Evolutionary conservation across 1,140 invertebrate genomes (phyloP), one percentile per base, ranked within the genome.

Genomic region (Plectrocnemia conspersa): DNA sequence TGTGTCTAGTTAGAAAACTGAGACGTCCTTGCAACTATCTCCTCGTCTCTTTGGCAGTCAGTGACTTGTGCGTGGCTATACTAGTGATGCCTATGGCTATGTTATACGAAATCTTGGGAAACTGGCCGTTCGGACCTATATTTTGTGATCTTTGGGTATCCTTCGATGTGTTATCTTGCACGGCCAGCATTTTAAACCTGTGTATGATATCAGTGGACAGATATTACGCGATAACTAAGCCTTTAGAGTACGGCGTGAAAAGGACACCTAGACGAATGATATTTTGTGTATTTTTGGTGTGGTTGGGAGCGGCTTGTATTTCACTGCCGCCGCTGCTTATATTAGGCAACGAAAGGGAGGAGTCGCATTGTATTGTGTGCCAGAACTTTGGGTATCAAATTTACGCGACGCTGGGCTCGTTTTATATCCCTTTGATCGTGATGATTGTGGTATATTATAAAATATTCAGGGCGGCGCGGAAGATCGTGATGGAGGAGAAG

Each of bases 391-490:
- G 82, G 58, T 94, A 89, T 72, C 89, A 92, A 73, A 85, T 93
- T 42, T 94, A 93, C 70, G 92, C 91, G 19, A 93, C 91, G 0
- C 74, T 92, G 52, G 87, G 88, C 29, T 91, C 89, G 36, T 94
- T 94, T 74, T 94, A 93, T 73, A 82, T 94, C 61, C 91, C 91
- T 0, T 71, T 93, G 19, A 79, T 85, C 46, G 88, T 95, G 35
- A 94, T 94, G 91, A 84, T 93, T 18, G 82, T 89, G 54, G 88
- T 94, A 1, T 94, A 95, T 67, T 89, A 91, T 66, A 91, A 91
- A 73, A 94, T 95, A 71, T 90, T 94, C 68, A 77, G 84, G 36
- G 89, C 88, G 0, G 89, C 89, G 3, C 79, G 86, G 35, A 83
- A 83, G 64, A 91, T 92, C 63, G 89, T 93, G 0, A 78, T 86